Evolutionary conservation across 2,797 vertebrate species (phyloP).

Genomic region (Erpetoichthys calabaricus): DNA sequence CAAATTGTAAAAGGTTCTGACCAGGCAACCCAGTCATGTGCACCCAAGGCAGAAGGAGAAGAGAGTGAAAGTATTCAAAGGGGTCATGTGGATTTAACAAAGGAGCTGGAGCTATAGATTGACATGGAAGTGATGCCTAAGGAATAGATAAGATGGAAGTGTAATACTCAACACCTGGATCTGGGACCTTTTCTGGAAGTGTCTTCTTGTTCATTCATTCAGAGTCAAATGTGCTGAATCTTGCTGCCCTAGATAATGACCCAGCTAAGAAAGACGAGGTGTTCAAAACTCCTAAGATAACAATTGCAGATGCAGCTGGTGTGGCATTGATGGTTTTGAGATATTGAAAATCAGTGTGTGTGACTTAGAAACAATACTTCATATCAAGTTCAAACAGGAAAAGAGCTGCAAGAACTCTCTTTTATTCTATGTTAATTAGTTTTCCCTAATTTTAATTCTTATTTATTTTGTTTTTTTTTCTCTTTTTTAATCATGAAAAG

Average conservation of each 20-base stretch:
- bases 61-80: no score
- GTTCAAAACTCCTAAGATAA: constrained; percentile 75
- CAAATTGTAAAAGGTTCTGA: no score
- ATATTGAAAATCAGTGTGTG: constrained; percentile 82
- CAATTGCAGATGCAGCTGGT: constrained; percentile 62
- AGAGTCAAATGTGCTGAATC: constrained; percentile 41
- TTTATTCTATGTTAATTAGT: no score
- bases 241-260: constrained; percentile 65
- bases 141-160: no score
- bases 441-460: no score
- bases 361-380: constrained; percentile 70
- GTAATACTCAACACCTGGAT: constrained; percentile 40
- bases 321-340: constrained; percentile 60
- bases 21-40: no score
- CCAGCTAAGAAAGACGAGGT: constrained; percentile 55
- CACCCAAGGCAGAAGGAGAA: no score
- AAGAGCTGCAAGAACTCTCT: constrained; percentile 59
- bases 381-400: constrained; percentile 68
- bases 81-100: no score
- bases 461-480: no score
- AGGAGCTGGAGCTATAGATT: no score
- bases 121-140: no score
- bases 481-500: no score
- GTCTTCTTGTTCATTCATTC: constrained; percentile 78
- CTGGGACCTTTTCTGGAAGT: constrained; percentile 64